Evolutionary conservation across 2,113 vertebrate species (phyloP), one percentile per base, ranked within the genome.

Genomic region (Apteryx owenii): DNA sequence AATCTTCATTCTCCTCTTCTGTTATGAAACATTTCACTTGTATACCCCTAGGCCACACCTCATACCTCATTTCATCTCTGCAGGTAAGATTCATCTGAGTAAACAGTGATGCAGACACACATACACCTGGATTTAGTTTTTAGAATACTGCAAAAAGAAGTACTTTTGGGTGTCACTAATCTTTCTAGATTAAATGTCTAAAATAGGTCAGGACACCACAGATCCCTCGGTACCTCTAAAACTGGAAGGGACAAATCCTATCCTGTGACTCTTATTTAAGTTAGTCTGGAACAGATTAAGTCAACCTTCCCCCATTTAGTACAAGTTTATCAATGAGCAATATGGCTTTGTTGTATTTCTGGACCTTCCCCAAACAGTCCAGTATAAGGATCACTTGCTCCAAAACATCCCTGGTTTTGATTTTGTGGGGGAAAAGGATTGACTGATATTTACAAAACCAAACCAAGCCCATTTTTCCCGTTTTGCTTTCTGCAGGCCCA

Each of bases 231-330:
- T 9, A 44, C 11, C n/a, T 82, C 42, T 3, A 4, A 40, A 44
- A 16, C 1, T 2, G 8, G 2, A 29, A 21, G 21, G 60, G 9
- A 56, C 50, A 33, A 56, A 26, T 53, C 56, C 18, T 7, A 4
- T 25, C 48, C 53, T 11, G 0, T 0, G 0, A 71, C 50, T 26
- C 0, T 22, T 21, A 33, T 33, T 81, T 9, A 29, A 56, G 0
- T 42, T 8, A 4, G 48, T 22, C 85, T 93, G 94, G 88, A 95
- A 85, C 0, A 4, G 62, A 83, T 90, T 77, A 80, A 33, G 33
- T 38, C 48, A 48, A 70, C 11, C 38, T 88, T 36, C 13, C 40
- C n/a, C 46, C 31, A 8, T 46, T 54, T 31, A 76, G 44, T 20
- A 23, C 25, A 31, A 82, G 62, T 16, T 65, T 90, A 80, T 77